Evolutionary conservation across 2,888 invertebrate species (phyloP).

Genomic region (Athalia rosae): DNA sequence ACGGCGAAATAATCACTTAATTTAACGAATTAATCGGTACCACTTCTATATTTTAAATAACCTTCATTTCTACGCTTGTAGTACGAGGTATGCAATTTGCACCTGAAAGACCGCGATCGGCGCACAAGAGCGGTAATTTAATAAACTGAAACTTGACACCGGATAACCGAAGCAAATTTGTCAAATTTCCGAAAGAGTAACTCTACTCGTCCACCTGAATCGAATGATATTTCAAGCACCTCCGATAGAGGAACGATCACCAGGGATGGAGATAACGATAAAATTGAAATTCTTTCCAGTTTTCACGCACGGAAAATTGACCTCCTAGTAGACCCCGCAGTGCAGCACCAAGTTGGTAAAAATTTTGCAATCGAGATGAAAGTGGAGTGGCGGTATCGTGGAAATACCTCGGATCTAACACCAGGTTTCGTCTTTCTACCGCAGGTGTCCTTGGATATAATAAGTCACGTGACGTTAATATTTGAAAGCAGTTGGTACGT

Average conservation of each 20-base stretch:
- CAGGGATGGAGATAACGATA: too few relatives aligned
- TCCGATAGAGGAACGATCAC: too few relatives aligned
- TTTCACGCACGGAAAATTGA: too few relatives aligned
- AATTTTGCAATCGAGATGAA: slow-evolving; percentile 67
- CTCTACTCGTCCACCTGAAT: neutral
- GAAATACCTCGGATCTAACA: slow-evolving; percentile 34
- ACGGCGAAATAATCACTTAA: slow-evolving; percentile 37
- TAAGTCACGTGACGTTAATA: slow-evolving; percentile 74
- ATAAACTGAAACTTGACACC: neutral
- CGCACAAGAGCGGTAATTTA: neutral
- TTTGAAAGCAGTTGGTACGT: slow-evolving; percentile 73
- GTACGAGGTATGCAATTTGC: slow-evolving; percentile 2
- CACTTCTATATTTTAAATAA: slow-evolving; percentile 25
- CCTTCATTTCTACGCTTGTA: neutral
- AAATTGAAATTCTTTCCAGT: neutral
- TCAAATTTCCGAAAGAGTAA: neutral
- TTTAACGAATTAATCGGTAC: slow-evolving; percentile 39
- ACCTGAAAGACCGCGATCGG: neutral
- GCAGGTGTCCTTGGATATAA: slow-evolving; percentile 70
- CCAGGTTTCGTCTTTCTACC: slow-evolving; percentile 61
- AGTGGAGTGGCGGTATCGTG: slow-evolving; percentile 44
- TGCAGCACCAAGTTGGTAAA: slow-evolving; percentile 49
- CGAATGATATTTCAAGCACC: too few relatives aligned
- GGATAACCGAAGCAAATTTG: neutral
- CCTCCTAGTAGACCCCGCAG: slow-evolving; percentile 55